Percentiles rank a stretch among this genome's conserved stretches.
Conservation (phyloP, 1,140 invertebrate species). For the Scaptomyza pallida region DNA sequence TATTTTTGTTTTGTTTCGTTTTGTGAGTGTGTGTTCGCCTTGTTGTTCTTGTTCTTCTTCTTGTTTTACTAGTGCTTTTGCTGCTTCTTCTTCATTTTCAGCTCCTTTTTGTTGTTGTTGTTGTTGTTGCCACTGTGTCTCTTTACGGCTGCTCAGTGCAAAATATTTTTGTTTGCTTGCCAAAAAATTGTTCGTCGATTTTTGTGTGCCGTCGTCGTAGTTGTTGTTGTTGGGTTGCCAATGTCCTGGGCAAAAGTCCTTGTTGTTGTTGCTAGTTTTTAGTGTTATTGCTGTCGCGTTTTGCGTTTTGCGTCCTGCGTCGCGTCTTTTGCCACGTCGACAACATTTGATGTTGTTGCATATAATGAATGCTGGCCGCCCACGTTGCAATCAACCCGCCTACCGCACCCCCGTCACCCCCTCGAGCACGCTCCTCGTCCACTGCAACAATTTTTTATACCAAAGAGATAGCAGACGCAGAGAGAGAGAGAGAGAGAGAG, state of each 20-base stretch:
- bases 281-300: conserved; percentile 71
- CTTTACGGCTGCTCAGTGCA: conserved; percentile 59
- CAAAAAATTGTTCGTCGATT: conserved; percentile 62
- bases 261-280: conserved; percentile 58
- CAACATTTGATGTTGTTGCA: conserved; percentile 78
- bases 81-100: conserved; percentile 6
- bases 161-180: conserved; percentile 68
- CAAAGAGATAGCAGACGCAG: conserved; percentile 54
- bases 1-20: conserved; percentile 4
- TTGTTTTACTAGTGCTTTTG: background rate
- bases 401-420: background rate
- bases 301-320: conserved; percentile 55
- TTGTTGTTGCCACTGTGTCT: conserved; percentile 23
- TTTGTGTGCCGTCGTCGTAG: conserved; percentile 47
- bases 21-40: conserved; percentile 6
- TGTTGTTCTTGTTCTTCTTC: background rate
- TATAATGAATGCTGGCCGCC: conserved; percentile 70
- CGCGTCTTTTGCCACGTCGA: conserved; percentile 69
- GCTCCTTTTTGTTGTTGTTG: conserved; percentile 11
- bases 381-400: conserved; percentile 13
- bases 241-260: conserved; percentile 47
- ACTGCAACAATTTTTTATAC: conserved; percentile 64
- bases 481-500: conserved; percentile 3
- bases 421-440: conserved; percentile 19
- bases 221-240: background rate